Conservation (phyloP, 2,888 invertebrate genomes). For the Pogonocherus hispidulus region DNA sequence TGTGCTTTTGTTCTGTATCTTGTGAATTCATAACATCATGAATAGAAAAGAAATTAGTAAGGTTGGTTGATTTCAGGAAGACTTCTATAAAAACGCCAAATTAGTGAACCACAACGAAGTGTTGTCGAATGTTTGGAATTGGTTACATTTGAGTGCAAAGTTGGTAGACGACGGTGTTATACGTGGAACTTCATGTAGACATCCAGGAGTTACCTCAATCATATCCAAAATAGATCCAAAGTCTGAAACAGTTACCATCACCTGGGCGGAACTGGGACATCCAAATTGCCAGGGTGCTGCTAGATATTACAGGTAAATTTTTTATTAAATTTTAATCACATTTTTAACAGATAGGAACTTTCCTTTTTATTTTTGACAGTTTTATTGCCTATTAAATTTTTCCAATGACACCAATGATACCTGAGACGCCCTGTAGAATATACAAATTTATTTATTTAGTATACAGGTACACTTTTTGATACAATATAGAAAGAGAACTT, state of each 20-base stretch:
- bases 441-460: no score
- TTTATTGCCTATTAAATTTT: background rate
- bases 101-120: slow-evolving; percentile 82
- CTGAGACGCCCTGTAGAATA: no score
- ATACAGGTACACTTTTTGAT: no score
- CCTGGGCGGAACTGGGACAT: slow-evolving; percentile 77
- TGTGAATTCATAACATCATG: no score
- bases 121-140: slow-evolving; percentile 87
- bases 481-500: no score
- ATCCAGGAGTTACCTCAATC: slow-evolving; percentile 75
- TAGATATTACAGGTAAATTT: slow-evolving; percentile 73
- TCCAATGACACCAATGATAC: no score
- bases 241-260: slow-evolving; percentile 75
- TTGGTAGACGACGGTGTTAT: slow-evolving; percentile 78
- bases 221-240: slow-evolving; percentile 72
- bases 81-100: slow-evolving; percentile 85
- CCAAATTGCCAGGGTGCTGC: slow-evolving; percentile 70
- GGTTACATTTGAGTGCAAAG: slow-evolving; percentile 81
- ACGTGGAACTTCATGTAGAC: slow-evolving; percentile 72
- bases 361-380: no score
- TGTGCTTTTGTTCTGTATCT: no score
- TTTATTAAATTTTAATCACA: background rate
- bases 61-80: slow-evolving; percentile 73
- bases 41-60: background rate
- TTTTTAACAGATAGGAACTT: background rate